Evolutionary conservation across 2,113 vertebrate species (phyloP), one percentile per base, ranked within the genome.

Genomic region (Istiophorus platypterus): DNA sequence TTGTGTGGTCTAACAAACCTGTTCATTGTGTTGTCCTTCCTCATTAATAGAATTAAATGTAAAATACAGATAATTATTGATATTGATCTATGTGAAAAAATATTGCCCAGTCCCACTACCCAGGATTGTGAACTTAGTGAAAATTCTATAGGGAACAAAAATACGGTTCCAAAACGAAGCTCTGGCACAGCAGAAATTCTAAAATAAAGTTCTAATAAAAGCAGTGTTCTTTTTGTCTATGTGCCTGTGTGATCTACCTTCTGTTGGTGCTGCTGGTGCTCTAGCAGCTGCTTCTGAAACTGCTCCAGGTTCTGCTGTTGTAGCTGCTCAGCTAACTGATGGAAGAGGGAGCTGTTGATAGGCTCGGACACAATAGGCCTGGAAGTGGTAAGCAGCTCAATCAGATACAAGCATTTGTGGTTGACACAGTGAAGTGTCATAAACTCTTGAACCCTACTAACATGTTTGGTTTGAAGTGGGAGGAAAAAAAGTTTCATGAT

Each of bases 221-320:
- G 51, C 31, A 26, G 27, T 37, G 7, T 15, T 69, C 47, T 75
- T n/a, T 74, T 71, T 59, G 51, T 7, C 47, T 75, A n/a, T 74
- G 76, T 59, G 58, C 63, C 4, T 31, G 24, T 26, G 37, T 12
- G 29, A 22, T 26, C 17, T 89, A 98, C 97, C 96, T 99, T 99
- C 81, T 95, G 93, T 70, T 95, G 95, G 64, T 95, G 94, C 54
- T 99, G 94, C 80, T 96, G 95, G 63, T 96, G 95, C 80, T 99
- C 98, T 66, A 99, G 76, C 70, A 99, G 96, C 80, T 99, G 98
- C 57, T 99, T 99, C 84, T 98, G 96, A 84, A 99, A 96, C 91
- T 99, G 98, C 86, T 99, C 98, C 68, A 99, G 92, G 87, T 99
- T 99, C 91, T 99, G 98, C 76, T 99, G 98, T 64, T 99, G 98